These are phyloP conservation scores for Bucco capensis DNA, from an alignment of 2,113 vertebrate genomes.

Conservation along the genomic window DNA sequence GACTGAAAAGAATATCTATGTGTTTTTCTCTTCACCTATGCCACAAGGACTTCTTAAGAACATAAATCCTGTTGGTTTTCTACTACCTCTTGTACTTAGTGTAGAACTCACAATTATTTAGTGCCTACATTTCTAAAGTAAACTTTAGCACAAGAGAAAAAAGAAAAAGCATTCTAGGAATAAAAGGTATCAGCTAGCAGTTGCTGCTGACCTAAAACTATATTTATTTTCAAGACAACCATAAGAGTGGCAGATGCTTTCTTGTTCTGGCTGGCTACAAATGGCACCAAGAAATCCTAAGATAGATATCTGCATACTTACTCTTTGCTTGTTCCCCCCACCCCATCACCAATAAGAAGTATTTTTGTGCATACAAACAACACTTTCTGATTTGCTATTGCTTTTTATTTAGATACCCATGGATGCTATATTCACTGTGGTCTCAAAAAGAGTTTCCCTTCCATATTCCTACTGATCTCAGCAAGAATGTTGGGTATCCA, in stretches of 20 bases:
- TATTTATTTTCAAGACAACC: conserved; percentile 25
- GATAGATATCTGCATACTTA: neutral
- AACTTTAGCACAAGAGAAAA: neutral
- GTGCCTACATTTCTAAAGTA: neutral
- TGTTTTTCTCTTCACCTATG: neutral
- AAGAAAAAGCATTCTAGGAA: neutral
- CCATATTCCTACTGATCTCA: neutral
- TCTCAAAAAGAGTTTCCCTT: neutral
- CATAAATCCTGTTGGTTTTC: neutral
- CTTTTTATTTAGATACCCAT: neutral
- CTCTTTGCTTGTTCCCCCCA: neutral
- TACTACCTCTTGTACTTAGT: neutral
- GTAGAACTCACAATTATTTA: conserved; percentile 2
- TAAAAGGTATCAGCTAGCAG: conserved; percentile 3
- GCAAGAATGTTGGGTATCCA: neutral
- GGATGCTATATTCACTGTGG: neutral
- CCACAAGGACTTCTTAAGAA: neutral
- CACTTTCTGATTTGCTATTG: neutral
- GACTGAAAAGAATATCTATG: neutral
- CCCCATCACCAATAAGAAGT: neutral
- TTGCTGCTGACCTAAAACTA: conserved; percentile 20
- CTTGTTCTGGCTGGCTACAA: conserved; percentile 25
- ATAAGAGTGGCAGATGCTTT: conserved; percentile 29
- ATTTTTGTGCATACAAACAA: neutral
- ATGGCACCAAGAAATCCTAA: neutral